A percentile compares a stretch with the other conserved stretches of the same genome.
These are phyloP conservation scores for Zapus hudsonius DNA, from an alignment of 2,113 vertebrate species.

Conservation along the genomic window DNA sequence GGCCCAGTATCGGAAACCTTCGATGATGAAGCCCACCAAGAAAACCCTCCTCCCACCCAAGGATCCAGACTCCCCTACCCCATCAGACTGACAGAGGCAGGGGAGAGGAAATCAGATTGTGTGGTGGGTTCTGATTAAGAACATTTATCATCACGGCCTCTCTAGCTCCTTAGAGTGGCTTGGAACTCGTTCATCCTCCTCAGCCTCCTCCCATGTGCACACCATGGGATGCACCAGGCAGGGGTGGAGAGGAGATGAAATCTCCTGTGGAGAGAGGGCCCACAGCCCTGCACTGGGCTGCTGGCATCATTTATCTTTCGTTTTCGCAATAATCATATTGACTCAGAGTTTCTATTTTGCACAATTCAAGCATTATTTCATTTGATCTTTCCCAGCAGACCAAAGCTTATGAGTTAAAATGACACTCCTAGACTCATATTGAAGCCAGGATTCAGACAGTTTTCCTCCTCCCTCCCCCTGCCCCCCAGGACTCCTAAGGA, in stretches of 20 bases:
- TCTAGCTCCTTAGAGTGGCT: not conserved
- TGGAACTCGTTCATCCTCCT: not conserved
- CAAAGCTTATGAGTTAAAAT: not conserved
- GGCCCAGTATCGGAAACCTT: not conserved
- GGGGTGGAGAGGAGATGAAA: not conserved
- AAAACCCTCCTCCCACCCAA: not conserved
- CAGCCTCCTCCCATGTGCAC: fast-evolving
- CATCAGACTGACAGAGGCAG: not conserved
- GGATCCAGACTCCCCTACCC: not conserved
- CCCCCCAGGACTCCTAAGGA: not conserved
- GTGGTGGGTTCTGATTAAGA: not conserved
- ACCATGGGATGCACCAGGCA: not conserved
- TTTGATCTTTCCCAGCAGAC: constrained; percentile 9
- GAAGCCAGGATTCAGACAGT: not conserved
- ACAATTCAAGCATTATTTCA: not conserved
- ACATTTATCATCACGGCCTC: constrained; percentile 37
- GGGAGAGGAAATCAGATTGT: not conserved
- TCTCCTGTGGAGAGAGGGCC: not conserved
- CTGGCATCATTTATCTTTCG: not conserved
- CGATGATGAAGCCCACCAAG: not conserved
- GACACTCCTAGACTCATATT: not conserved
- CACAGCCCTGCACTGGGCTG: not conserved
- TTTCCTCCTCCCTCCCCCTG: fast-evolving
- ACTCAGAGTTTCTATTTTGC: not conserved
- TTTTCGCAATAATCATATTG: not conserved